A percentile compares a stretch with the other conserved stretches of the same genome.
Conservation (phyloP, 92 coral and sea anemone species). For the Galaxea fascicularis region DNA sequence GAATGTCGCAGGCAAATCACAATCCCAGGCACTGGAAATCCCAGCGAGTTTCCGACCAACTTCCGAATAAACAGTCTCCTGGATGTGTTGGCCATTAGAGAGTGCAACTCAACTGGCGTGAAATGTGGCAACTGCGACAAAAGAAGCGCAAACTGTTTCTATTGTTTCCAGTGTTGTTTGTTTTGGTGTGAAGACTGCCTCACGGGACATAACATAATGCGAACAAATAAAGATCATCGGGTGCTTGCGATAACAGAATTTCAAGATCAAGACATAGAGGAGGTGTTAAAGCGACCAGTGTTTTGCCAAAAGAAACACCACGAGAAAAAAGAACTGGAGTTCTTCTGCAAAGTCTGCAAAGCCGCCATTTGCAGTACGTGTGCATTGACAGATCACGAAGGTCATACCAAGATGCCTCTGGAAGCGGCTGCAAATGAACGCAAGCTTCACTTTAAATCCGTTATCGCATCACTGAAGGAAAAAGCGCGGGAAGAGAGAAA, state of each 20-base stretch:
- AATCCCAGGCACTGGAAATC: neutral
- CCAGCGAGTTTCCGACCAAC: neutral
- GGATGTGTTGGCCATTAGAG: neutral
- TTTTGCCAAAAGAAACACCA: neutral
- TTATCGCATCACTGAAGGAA: neutral
- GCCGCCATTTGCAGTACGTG: too few species aligned
- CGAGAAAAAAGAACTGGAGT: too few species aligned
- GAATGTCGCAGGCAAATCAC: neutral
- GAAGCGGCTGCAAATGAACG: too few species aligned
- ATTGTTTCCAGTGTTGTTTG: constrained; percentile 13
- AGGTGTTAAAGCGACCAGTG: neutral
- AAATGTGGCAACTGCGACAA: constrained; percentile 37
- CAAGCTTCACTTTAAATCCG: neutral
- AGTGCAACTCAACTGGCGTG: neutral
- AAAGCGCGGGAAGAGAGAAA: neutral
- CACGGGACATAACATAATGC: neutral
- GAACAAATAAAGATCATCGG: neutral
- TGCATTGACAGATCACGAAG: neutral
- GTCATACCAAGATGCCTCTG: too few species aligned
- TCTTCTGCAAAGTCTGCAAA: too few species aligned
- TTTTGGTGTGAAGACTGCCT: constrained; percentile 32
- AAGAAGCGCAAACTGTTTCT: neutral
- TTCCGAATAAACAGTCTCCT: neutral
- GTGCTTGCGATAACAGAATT: neutral
- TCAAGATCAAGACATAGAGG: neutral